Evolutionary conservation across 2,113 vertebrate genomes (phyloP).

Genomic region (Ranitomeya imitator): DNA sequence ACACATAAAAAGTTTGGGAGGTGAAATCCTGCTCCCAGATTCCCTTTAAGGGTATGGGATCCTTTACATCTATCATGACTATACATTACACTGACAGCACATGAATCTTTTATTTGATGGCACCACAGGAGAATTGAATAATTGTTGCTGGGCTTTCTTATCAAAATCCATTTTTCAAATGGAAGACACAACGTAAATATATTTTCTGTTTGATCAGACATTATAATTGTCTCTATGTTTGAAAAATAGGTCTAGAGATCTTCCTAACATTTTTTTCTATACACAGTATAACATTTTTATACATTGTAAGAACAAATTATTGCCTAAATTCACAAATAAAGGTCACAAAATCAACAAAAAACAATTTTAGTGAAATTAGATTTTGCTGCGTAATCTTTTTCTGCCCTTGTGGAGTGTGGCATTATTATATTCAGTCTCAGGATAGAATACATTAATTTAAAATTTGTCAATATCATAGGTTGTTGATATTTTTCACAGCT

Average conservation of each 20-base stretch:
- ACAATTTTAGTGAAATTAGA: neutral
- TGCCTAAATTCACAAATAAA: neutral
- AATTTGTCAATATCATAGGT: constrained; percentile 13
- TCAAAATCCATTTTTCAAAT: too few relatives aligned
- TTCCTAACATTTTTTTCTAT: neutral
- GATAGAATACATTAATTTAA: neutral
- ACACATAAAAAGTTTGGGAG: too few relatives aligned
- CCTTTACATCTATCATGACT: too few relatives aligned
- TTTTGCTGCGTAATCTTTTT: neutral
- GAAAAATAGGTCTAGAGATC: neutral
- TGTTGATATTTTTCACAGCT: constrained; percentile 8
- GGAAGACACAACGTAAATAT: neutral
- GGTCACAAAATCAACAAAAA: neutral
- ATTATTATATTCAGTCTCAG: neutral
- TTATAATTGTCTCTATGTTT: neutral
- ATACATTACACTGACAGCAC: too few relatives aligned
- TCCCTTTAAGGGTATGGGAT: too few relatives aligned
- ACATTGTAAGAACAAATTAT: neutral
- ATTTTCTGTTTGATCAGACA: neutral
- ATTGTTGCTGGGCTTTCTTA: too few relatives aligned
- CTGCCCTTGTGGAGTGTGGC: neutral
- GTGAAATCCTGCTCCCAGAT: too few relatives aligned
- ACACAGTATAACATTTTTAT: neutral
- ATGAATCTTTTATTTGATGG: too few relatives aligned
- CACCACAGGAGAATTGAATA: too few relatives aligned